phyloP scores from a whole-genome alignment of 2,888 invertebrate genomes.

The Euspilapteryx auroguttella region DNA sequence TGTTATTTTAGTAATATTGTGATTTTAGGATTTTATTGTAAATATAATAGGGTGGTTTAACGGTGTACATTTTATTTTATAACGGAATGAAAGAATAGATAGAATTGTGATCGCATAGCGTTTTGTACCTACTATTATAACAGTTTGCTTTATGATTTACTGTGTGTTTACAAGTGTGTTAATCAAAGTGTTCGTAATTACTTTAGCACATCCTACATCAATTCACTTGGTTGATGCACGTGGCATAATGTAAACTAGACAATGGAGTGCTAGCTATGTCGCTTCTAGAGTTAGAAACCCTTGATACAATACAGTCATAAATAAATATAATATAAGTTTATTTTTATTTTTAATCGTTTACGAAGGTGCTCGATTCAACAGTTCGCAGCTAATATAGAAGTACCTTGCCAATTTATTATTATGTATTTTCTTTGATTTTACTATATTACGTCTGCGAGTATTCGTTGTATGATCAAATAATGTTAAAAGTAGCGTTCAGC shows the following conservation, averaged over 20 bases:
- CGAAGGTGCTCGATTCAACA: constrained; percentile 3
- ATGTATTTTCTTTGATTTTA: too few relatives aligned
- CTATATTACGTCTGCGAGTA: too few relatives aligned
- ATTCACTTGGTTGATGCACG: too few relatives aligned
- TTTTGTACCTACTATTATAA: constrained; percentile 34
- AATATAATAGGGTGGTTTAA: constrained; percentile 38
- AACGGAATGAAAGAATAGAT: constrained; percentile 26
- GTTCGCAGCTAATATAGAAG: constrained; percentile 1
- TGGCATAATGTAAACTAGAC: too few relatives aligned
- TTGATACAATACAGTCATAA: constrained; percentile 1
- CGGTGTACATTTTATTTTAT: constrained; percentile 51
- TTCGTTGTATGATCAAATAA: too few relatives aligned
- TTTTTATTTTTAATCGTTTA: constrained; percentile 3
- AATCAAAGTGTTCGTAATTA: too few relatives aligned
- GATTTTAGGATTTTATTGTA: constrained; percentile 52
- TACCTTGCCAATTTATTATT: constrained; percentile 4
- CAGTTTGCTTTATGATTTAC: too few relatives aligned
- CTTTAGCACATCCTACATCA: too few relatives aligned
- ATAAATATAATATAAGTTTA: neutral
- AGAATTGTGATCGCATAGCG: constrained; percentile 55
- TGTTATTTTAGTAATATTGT: too few relatives aligned
- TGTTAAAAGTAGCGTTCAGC: too few relatives aligned
- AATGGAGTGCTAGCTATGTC: too few relatives aligned
- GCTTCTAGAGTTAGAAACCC: constrained; percentile 20
- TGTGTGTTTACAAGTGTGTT: too few relatives aligned